These are phyloP conservation scores for Uromys caudimaculatus DNA, from an alignment of 2,797 vertebrate genomes.

Conservation along the genomic window DNA sequence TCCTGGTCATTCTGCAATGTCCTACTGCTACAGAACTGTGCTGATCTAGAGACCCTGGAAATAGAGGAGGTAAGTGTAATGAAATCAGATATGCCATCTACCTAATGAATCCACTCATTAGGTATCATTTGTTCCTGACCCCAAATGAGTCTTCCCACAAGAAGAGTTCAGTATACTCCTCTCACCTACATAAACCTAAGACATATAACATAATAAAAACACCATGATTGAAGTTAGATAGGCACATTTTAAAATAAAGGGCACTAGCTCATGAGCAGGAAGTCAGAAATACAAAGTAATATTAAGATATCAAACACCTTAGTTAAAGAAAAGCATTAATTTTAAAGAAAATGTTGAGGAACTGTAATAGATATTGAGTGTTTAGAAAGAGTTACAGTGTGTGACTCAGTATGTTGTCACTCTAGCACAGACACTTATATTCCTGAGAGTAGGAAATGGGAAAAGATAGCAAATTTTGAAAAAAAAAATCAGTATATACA, in stretches of 20 bases:
- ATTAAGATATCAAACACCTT: slow-evolving; percentile 7
- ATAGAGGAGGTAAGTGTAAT: not conserved
- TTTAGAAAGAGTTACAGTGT: not conserved
- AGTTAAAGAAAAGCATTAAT: not conserved
- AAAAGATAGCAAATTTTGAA: not conserved
- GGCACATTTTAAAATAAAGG: not conserved
- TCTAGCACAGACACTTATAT: not conserved
- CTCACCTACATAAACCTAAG: not conserved
- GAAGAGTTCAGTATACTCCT: not conserved
- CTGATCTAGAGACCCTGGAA: not conserved
- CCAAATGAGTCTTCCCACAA: not conserved
- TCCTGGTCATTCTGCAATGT: too few relatives aligned
- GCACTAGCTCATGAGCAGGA: not conserved
- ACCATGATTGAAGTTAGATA: not conserved
- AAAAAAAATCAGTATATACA: not conserved
- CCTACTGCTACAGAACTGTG: not conserved
- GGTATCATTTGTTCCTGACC: not conserved
- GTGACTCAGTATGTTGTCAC: not conserved
- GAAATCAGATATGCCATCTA: not conserved
- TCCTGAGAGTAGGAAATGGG: not conserved
- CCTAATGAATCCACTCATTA: not conserved
- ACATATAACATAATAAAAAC: not conserved
- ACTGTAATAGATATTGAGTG: not conserved
- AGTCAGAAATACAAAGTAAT: not conserved
- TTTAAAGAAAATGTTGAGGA: not conserved